Conservation (phyloP, 2,797 vertebrate genomes). For the Galagoides demidoff region DNA sequence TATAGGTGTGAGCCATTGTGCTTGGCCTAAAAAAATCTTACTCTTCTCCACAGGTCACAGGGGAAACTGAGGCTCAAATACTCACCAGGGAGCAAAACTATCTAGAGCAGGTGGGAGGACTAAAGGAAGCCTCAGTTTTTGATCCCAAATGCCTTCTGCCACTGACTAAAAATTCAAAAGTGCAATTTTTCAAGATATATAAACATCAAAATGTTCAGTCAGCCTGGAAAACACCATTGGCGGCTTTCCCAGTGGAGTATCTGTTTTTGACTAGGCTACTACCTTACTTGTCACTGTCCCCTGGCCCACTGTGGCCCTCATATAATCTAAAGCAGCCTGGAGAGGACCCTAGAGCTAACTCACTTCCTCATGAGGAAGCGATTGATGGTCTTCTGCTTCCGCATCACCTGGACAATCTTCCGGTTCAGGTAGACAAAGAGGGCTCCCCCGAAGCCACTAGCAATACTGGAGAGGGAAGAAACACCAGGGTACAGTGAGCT, state of each 20-base stretch:
- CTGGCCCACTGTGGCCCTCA: background rate
- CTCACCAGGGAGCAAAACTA: background rate
- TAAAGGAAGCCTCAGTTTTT: background rate
- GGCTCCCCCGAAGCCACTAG: slow-evolving; percentile 95
- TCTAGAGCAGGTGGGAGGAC: background rate
- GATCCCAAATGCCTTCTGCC: background rate
- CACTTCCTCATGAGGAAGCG: slow-evolving; percentile 99
- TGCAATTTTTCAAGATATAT: background rate
- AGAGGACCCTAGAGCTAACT: slow-evolving; percentile 74
- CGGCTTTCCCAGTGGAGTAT: background rate
- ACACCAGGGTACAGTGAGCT: background rate
- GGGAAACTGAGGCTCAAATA: background rate
- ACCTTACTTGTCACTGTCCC: background rate
- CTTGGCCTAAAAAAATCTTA: background rate
- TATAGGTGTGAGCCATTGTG: background rate
- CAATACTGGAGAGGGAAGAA: slow-evolving; percentile 89
- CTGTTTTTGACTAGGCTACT: background rate
- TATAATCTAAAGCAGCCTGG: background rate
- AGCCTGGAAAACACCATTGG: background rate
- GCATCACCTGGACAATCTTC: slow-evolving; percentile 97
- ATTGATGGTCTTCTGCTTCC: slow-evolving; percentile 98
- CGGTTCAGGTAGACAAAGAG: slow-evolving; percentile 97
- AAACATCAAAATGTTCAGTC: background rate
- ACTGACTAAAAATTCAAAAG: slow-evolving; percentile 17
- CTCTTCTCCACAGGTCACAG: background rate